Conservation (phyloP, 2,888 invertebrate species). For the Heliconius charithonia region DNA sequence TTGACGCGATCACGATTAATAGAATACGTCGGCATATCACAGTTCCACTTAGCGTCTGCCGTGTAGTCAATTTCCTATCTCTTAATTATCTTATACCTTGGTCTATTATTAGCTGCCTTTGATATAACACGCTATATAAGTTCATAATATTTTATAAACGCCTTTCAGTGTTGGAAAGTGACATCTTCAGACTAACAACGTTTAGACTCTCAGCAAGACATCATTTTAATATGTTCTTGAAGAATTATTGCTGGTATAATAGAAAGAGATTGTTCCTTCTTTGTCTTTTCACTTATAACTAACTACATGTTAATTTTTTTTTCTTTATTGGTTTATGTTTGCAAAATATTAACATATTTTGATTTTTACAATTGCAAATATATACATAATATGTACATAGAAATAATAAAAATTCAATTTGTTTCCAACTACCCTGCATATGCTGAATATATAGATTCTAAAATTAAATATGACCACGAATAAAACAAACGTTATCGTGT, state of each 20-base stretch:
- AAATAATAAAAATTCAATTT: neutral
- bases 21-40: constrained; percentile 63
- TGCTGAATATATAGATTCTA: neutral
- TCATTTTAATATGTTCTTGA: neutral
- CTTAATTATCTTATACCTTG: constrained; percentile 62
- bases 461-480: neutral
- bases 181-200: neutral
- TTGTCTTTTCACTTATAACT: no score
- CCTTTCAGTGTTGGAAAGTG: neutral
- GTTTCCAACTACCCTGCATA: neutral
- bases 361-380: neutral
- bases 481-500: neutral
- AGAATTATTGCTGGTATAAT: neutral
- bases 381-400: neutral
- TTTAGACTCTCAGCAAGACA: neutral
- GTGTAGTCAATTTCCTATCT: constrained; percentile 68
- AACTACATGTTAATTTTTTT: neutral
- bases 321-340: neutral
- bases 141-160: constrained; percentile 17
- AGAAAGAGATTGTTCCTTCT: no score
- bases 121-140: constrained; percentile 21
- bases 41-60: constrained; percentile 76
- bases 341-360: neutral
- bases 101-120: constrained; percentile 60
- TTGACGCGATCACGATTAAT: constrained; percentile 66